A percentile compares a stretch with the other conserved stretches of the same genome.
Evolutionary conservation across 2,113 vertebrate genomes (phyloP).

Genomic region (Leucopternis melanops): DNA sequence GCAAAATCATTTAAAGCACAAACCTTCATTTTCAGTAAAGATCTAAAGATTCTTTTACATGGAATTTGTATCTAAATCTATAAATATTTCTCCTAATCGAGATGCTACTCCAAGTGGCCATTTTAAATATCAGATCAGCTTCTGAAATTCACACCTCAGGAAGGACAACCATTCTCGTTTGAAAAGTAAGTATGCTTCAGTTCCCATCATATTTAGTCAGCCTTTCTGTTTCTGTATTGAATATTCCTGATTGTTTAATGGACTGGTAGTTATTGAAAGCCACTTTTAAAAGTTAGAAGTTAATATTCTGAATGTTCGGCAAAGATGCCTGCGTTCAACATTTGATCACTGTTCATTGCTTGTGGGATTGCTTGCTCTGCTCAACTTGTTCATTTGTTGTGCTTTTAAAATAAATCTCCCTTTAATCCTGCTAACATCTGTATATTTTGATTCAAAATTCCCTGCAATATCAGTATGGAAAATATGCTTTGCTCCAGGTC

Average conservation of each 20-base stretch:
- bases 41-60: background rate
- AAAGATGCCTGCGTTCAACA: background rate
- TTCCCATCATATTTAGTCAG: background rate
- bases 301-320: background rate
- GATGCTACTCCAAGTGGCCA: background rate
- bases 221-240: background rate
- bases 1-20: background rate
- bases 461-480: background rate
- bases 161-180: background rate
- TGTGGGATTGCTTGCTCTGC: background rate
- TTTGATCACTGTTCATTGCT: background rate
- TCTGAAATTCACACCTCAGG: background rate
- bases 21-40: background rate
- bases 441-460: background rate
- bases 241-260: background rate
- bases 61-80: background rate
- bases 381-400: background rate
- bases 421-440: background rate
- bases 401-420: background rate
- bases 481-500: background rate
- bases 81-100: background rate
- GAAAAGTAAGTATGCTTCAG: background rate
- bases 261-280: background rate
- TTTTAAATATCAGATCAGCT: background rate
- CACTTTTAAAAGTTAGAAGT: background rate